Conservation (phyloP, 2,888 invertebrate genomes). For the Drosophila kokeensis region DNA sequence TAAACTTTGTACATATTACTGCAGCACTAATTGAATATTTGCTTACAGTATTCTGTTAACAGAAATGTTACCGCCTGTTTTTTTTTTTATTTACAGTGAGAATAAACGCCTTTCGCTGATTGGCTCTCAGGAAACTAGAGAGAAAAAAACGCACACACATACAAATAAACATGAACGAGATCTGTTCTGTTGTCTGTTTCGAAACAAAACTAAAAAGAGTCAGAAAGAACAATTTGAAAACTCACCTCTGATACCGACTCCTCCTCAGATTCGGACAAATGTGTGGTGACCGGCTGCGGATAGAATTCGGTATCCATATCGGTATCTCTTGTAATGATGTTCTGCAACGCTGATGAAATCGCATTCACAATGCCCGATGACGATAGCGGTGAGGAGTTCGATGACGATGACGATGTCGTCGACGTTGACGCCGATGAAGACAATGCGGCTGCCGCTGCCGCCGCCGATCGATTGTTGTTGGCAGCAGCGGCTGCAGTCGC, state of each 20-base stretch:
- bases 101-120: background rate
- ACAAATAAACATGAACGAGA: background rate
- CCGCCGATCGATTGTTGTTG: constrained; percentile 69
- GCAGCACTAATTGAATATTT: background rate
- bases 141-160: background rate
- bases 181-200: background rate
- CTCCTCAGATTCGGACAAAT: constrained; percentile 97
- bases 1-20: background rate
- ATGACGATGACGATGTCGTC: constrained; percentile 82
- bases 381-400: constrained; percentile 82
- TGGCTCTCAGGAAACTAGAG: background rate
- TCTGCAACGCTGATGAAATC: constrained; percentile 82
- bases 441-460: constrained; percentile 76
- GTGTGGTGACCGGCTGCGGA: constrained; percentile 95
- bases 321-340: constrained; percentile 91
- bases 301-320: constrained; percentile 93
- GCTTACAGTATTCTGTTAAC: background rate
- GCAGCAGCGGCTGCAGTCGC: constrained; percentile 64
- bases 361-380: constrained; percentile 83
- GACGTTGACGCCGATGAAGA: constrained; percentile 80
- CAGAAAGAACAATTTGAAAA: constrained; percentile 25
- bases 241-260: constrained; percentile 98
- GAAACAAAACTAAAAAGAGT: background rate
- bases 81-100: background rate
- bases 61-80: background rate